Percentiles rank a stretch among this genome's conserved stretches.
phyloP scores from a whole-genome alignment of 2,888 invertebrate species.

The Acanthopleura granulata region DNA sequence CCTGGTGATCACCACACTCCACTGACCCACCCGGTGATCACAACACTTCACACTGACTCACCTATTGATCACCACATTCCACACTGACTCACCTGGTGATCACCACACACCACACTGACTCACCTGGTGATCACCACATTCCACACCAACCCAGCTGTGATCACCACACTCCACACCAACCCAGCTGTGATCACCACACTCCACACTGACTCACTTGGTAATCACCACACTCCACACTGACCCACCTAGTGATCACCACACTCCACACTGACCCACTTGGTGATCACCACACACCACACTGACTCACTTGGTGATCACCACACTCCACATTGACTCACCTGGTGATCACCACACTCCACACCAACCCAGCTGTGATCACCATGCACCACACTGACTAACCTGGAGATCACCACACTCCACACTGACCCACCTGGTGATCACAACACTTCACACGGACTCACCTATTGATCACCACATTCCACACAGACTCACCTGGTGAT shows the following conservation, averaged over 20 bases:
- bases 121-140: not conserved
- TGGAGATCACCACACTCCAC: slow-evolving; percentile 83
- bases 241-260: too few species aligned
- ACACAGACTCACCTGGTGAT: too few species aligned
- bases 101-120: slow-evolving; percentile 83
- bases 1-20: not conserved
- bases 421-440: slow-evolving; percentile 66
- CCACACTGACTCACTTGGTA: too few species aligned
- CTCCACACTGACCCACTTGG: too few species aligned
- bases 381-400: slow-evolving; percentile 39
- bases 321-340: slow-evolving; percentile 59
- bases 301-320: not conserved
- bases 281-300: too few species aligned
- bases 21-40: slow-evolving; percentile 74
- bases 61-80: not conserved
- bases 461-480: too few species aligned
- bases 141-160: slow-evolving; percentile 74
- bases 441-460: too few species aligned
- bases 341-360: slow-evolving; percentile 85
- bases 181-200: too few species aligned
- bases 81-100: slow-evolving; percentile 75
- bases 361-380: not conserved
- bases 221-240: too few species aligned
- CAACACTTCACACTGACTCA: slow-evolving; percentile 82
- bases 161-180: slow-evolving; percentile 80